These are phyloP conservation scores for Lagorchestes hirsutus DNA, from an alignment of 2,797 vertebrate genomes.

Conservation along the genomic window DNA sequence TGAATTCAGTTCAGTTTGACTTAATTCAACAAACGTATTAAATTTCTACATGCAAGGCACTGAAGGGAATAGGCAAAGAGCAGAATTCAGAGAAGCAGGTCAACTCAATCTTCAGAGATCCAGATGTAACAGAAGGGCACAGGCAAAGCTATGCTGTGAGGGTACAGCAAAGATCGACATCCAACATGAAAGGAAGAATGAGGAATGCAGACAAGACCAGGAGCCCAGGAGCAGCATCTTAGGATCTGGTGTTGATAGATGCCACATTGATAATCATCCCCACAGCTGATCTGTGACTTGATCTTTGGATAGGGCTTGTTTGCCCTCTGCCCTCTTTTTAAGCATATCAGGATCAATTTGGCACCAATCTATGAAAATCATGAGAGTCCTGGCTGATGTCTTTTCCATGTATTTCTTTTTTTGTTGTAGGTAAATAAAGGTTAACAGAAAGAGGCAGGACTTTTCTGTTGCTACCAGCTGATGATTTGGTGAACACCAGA, in stretches of 20 bases:
- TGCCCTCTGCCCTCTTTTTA: conserved; percentile 10
- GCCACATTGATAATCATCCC: too few species aligned
- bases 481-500: conserved; percentile 4
- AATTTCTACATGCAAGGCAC: neutral
- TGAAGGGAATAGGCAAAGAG: neutral
- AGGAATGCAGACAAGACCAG: neutral
- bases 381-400: neutral
- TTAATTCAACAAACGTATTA: neutral
- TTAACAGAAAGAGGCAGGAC: neutral
- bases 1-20: neutral
- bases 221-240: neutral
- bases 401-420: conserved; percentile 27
- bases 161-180: neutral
- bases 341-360: conserved; percentile 55
- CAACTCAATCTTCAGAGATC: conserved; percentile 1
- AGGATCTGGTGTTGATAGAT: neutral
- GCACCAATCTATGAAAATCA: conserved; percentile 55
- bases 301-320: neutral
- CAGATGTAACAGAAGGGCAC: neutral
- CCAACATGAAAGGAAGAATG: neutral
- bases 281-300: neutral
- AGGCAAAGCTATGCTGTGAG: neutral
- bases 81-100: neutral
- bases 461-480: neutral
- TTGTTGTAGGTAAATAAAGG: conserved; percentile 11